A percentile compares a stretch with the other conserved stretches of the same genome.
These are phyloP conservation scores for Dysdera silvatica DNA, from an alignment of 1,140 invertebrate genomes.

Conservation along the genomic window DNA sequence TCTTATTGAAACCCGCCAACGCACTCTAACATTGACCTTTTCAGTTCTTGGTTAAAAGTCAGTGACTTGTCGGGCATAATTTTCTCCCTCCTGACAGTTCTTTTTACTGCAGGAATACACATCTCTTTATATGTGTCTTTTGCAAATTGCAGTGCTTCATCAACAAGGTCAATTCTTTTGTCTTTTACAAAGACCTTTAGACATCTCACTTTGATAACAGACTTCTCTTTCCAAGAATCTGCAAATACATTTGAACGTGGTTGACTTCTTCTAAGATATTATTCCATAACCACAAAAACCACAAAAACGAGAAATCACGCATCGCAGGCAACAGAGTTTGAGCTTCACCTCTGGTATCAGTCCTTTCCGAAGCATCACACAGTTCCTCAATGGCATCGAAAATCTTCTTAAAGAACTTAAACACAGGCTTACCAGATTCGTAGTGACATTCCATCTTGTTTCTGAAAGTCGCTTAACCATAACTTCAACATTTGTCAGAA, in stretches of 20 bases:
- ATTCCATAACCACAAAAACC: not conserved
- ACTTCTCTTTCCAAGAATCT: not conserved
- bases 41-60: conserved; percentile 7
- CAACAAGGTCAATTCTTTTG: too few relatives aligned
- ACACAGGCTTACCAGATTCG: too few relatives aligned
- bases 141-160: too few relatives aligned
- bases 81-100: not conserved
- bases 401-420: too few relatives aligned
- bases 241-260: not conserved
- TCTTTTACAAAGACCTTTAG: too few relatives aligned
- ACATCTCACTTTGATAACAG: too few relatives aligned
- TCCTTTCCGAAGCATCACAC: not conserved
- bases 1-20: not conserved
- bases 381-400: not conserved
- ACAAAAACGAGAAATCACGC: not conserved
- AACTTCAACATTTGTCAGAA: too few relatives aligned
- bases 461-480: too few relatives aligned
- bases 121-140: too few relatives aligned
- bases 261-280: not conserved
- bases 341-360: not conserved
- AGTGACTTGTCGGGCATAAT: not conserved
- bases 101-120: not conserved
- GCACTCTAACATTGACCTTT: not conserved
- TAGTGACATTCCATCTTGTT: too few relatives aligned
- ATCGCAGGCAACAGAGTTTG: not conserved